Conservation (phyloP, 2,797 vertebrate species). For the Gobio occitaniae region DNA sequence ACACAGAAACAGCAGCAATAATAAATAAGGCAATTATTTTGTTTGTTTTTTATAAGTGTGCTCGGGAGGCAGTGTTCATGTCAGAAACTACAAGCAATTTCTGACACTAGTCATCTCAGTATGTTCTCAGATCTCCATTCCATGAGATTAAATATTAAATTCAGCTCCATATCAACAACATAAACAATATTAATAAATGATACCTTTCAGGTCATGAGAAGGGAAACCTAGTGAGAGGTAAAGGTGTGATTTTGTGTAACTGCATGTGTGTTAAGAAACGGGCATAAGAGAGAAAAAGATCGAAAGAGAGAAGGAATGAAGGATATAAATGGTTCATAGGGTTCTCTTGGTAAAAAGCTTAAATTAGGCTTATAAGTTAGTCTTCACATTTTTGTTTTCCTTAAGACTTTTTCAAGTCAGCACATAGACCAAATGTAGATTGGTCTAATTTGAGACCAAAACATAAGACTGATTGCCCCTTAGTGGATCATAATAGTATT, state of each 20-base stretch:
- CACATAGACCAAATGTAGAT: not conserved
- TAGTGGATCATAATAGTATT: not conserved
- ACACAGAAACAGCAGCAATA: not conserved
- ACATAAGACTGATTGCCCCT: not conserved
- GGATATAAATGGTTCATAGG: not conserved
- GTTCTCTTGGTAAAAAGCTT: slow-evolving; percentile 18
- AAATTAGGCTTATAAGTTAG: not conserved
- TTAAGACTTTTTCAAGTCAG: not conserved
- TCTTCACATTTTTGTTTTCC: not conserved
- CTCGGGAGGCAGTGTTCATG: slow-evolving; percentile 6
- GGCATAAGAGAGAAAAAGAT: not conserved
- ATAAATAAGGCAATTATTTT: not conserved
- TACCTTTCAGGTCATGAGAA: not conserved
- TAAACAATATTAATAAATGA: slow-evolving; percentile 80
- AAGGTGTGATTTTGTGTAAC: slow-evolving; percentile 39
- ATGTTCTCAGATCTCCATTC: slow-evolving; percentile 14
- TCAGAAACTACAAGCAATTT: slow-evolving; percentile 12
- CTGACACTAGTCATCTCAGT: not conserved
- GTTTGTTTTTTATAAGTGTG: not conserved
- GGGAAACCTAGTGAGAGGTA: not conserved
- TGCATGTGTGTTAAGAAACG: not conserved
- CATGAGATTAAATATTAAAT: slow-evolving; percentile 77
- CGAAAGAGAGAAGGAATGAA: not conserved
- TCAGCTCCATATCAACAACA: slow-evolving; percentile 74
- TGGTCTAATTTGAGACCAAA: not conserved